Base-by-base conservation (phyloP, 2,113 vertebrate genomes). In the Tautogolabrus adspersus region DNA sequence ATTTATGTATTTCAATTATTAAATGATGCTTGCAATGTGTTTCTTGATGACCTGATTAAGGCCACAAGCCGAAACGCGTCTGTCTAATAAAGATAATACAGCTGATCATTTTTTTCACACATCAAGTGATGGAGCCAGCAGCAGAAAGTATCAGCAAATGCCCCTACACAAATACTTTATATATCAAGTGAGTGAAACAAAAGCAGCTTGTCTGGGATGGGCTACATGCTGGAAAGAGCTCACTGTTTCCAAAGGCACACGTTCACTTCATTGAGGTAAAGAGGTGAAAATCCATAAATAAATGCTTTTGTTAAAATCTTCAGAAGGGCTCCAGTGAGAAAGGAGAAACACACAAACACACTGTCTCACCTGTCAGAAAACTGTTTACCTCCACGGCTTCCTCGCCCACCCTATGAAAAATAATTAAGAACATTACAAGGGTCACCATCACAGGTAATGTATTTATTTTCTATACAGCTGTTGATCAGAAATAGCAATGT, bases 311-410 rank as follows among this genome's bases (percentile, higher is more conserved):
- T 26, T 7, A 3, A 8, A 8, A 0, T 47, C 13, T 6, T n/a
- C 16, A 16, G 13, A 18, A 16, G 5, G 26, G 16, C 47, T 18
- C 1, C 15, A 49, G 47, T 8, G 18, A 19, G 47, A 15, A 46
- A 4, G 12, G 8, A 22, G 56, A 8, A 6, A 52, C 49, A 52
- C 49, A 2, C 8, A 10, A n/a, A 52, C 49, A 76, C n/a, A 5
- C 8, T 3, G 2, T 51, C 88, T 89, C 75, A 92, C 92, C 92
- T 91, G 67, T 93, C 92, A 18, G 79, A 18, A 3, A 62, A 0
- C 11, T 76, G 89, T 54, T 90, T 92, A 5, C 81, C 92, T 83
- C 92, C 92, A 13, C 92, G 90, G 9, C 85, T 71, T 30, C 92
- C 91, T 76, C 92, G 82, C 55, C 89, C 89, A 5, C 92, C 90